Conservation (phyloP, 2,888 invertebrate species). For the Nymphalis polychloros region DNA sequence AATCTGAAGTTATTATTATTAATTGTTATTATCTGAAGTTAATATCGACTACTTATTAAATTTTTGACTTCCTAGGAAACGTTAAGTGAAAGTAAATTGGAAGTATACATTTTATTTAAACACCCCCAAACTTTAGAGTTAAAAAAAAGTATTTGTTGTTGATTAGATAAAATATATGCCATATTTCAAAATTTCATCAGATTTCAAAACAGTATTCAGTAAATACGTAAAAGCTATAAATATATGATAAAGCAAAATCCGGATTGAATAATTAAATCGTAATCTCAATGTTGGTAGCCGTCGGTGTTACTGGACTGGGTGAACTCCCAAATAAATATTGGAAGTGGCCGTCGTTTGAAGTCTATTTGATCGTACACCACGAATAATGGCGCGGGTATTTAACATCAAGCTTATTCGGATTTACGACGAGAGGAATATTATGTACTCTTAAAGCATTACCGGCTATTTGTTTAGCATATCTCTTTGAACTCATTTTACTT, state of each 20-base stretch:
- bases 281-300: conserved; percentile 27
- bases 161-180: neutral
- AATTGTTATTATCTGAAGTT: too few species aligned
- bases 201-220: neutral
- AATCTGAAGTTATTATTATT: too few species aligned
- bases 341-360: conserved; percentile 51
- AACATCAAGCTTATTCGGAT: conserved; percentile 8
- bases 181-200: neutral
- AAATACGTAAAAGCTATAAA: conserved; percentile 8
- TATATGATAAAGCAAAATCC: conserved; percentile 8
- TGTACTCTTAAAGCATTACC: neutral
- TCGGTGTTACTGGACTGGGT: conserved; percentile 14
- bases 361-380: conserved; percentile 71
- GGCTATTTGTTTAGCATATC: neutral
- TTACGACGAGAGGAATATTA: conserved; percentile 1
- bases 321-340: conserved; percentile 66
- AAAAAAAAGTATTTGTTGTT: too few species aligned
- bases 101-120: too few species aligned
- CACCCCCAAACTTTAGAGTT: too few species aligned
- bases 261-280: conserved; percentile 33
- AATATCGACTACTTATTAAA: too few species aligned
- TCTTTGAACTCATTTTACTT: neutral
- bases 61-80: too few species aligned
- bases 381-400: conserved; percentile 12
- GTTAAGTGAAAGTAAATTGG: too few species aligned